A percentile compares a stretch with the other conserved stretches of the same genome.
These are phyloP conservation scores for Melierax canorus DNA, from an alignment of 2,113 vertebrate species.

Conservation along the genomic window DNA sequence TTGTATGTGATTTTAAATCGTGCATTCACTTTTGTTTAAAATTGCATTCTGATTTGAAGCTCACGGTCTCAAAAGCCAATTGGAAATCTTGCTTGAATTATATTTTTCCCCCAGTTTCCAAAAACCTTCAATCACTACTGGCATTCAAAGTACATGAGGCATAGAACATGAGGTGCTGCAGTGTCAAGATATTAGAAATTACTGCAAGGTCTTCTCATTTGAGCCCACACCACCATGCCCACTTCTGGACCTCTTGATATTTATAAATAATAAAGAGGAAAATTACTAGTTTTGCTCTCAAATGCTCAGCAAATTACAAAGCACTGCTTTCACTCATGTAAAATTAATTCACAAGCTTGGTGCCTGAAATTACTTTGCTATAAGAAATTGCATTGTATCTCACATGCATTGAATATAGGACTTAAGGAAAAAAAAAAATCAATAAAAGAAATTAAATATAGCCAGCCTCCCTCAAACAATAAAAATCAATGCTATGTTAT, in stretches of 20 bases:
- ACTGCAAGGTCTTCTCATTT: conserved; percentile 15
- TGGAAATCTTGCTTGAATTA: background rate
- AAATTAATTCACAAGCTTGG: conserved; percentile 55
- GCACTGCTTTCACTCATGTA: conserved; percentile 26
- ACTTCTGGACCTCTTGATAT: conserved; percentile 34
- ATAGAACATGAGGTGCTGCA: background rate
- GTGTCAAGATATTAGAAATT: conserved; percentile 22
- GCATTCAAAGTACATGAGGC: conserved; percentile 17
- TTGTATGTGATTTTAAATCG: background rate
- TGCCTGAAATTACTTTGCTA: conserved; percentile 35
- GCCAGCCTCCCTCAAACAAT: conserved; percentile 55
- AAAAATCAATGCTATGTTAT: conserved; percentile 69
- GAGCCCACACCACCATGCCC: background rate
- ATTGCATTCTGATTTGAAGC: conserved; percentile 9
- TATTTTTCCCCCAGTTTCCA: background rate
- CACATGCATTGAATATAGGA: conserved; percentile 42
- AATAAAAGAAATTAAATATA: conserved; percentile 74
- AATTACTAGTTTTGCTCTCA: conserved; percentile 51
- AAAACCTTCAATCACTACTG: background rate
- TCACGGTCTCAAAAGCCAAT: background rate
- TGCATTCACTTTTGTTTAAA: background rate
- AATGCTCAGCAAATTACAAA: conserved; percentile 63
- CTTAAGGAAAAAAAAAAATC: conserved; percentile 56
- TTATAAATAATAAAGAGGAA: conserved; percentile 62
- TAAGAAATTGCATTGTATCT: conserved; percentile 64